phyloP scores from a whole-genome alignment of 2,888 invertebrate species.

The Amphipoea oculea region DNA sequence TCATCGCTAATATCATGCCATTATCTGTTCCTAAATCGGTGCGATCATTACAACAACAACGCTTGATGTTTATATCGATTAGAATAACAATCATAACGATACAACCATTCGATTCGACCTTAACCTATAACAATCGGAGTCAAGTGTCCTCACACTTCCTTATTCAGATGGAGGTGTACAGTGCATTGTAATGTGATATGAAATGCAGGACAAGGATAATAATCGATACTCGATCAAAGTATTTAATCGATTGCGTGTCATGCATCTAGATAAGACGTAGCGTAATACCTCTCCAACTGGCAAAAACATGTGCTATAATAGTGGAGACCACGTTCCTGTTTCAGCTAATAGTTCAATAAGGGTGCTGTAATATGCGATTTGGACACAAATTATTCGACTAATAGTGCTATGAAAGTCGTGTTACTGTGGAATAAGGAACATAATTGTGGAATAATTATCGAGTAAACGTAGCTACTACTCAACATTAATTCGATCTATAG shows the following conservation, averaged over 20 bases:
- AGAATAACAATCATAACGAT: conserved; percentile 59
- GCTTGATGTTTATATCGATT: conserved; percentile 56
- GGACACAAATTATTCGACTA: too few relatives aligned
- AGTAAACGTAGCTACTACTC: too few relatives aligned
- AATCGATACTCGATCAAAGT: conserved; percentile 46
- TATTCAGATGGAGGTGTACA: conserved; percentile 71
- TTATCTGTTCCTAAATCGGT: conserved; percentile 39
- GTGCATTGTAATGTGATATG: conserved; percentile 75
- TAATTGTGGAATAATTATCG: too few relatives aligned
- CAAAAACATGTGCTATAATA: too few relatives aligned
- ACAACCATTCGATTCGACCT: conserved; percentile 70
- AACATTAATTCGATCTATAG: too few relatives aligned
- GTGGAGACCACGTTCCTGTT: too few relatives aligned
- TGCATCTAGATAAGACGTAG: not conserved
- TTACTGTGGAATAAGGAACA: too few relatives aligned
- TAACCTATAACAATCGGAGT: conserved; percentile 75
- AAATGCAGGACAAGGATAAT: conserved; percentile 74
- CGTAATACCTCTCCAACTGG: too few relatives aligned
- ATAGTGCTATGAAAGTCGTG: too few relatives aligned
- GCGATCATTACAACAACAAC: conserved; percentile 62
- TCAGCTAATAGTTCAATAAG: too few relatives aligned
- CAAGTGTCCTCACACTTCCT: conserved; percentile 74
- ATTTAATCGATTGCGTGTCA: conserved; percentile 16
- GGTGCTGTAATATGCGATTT: too few relatives aligned
- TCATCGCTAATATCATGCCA: conserved; percentile 39